Base-by-base conservation (phyloP, 2,113 vertebrate genomes). In the Cyrtonyx montezumae region DNA sequence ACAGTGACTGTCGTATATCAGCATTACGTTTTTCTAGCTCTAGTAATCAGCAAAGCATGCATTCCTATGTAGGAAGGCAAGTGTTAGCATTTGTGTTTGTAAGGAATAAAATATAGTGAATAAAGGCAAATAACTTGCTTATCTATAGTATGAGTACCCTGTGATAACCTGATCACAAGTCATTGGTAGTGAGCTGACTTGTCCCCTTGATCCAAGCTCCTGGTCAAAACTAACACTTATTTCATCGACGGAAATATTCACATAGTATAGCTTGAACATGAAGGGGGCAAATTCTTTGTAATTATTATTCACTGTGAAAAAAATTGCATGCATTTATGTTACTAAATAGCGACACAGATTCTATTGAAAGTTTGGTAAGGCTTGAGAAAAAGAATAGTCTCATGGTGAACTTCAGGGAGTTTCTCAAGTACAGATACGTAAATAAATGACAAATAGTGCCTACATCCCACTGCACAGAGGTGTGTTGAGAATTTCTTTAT, bases 21-120 rank as follows among this genome's bases (percentile, higher is more conserved):
- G 45, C 68, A 59, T 80, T 56, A 82, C 48, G 71, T 51, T 90
- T 92, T 95, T 67, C 69, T 83, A 79, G 13, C 84, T 91, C 59
- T 3, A 13, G 36, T 37, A 90, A 89, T 83, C 90, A 90, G 30
- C 34, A 95, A 94, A 73, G 68, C 2, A 0, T 93, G 46, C 45
- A 36, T 69, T 79, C 74, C 48, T 66, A 40, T 63, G 28, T 45
- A 75, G 65, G 30, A 28, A 71, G 13, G 23, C 45, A 74, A 91
- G 42, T 13, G 79, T 36, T 23, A 68, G 51, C n/a, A 55, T 18
- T 13, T 3, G 42, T 13, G 34, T 62, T 91, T 84, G 10, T 36
- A 5, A 87, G 68, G 77, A 80, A 92, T 74, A 78, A 94, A 92
- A 76, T 51, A 61, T 13, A 74, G 20, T 20, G 6, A 13, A 9